phyloP scores from a whole-genome alignment of 2,888 invertebrate genomes.

The Synanthedon formicaeformis region DNA sequence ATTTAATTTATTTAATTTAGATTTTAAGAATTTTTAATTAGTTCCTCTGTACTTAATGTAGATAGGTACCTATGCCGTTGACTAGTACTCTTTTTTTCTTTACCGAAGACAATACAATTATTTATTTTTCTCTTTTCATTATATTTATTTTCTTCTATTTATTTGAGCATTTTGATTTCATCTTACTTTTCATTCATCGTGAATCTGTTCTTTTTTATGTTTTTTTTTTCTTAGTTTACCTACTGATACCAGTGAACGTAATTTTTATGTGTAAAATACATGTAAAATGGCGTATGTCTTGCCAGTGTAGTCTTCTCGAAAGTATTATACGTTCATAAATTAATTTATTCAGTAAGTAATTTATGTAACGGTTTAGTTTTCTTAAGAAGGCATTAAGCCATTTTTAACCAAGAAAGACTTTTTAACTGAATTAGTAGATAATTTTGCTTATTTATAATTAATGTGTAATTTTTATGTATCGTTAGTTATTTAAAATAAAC shows the following conservation, averaged over 20 bases:
- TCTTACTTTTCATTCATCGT: not conserved
- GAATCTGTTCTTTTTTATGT: not conserved
- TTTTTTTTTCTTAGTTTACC: not conserved
- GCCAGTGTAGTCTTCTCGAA: not conserved
- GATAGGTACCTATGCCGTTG: conserved; percentile 1
- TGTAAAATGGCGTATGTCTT: not conserved
- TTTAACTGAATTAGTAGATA: conserved; percentile 37
- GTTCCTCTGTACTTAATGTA: conserved; percentile 41
- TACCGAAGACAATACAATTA: not conserved
- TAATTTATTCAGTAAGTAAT: conserved; percentile 1
- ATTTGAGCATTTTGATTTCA: not conserved
- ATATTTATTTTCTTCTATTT: conserved; percentile 1
- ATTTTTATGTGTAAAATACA: not conserved
- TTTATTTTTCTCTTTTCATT: not conserved
- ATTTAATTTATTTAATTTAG: conserved; percentile 63
- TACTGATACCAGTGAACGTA: not conserved
- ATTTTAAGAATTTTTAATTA: conserved; percentile 43
- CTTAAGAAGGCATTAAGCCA: conserved; percentile 1
- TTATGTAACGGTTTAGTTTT: conserved; percentile 9
- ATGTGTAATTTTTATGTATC: conserved; percentile 38
- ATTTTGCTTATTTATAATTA: conserved; percentile 44
- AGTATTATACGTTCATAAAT: not conserved
- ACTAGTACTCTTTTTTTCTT: conserved; percentile 2
- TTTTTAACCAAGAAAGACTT: conserved; percentile 58
- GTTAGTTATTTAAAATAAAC: conserved; percentile 41